Evolutionary conservation across 2,113 vertebrate species (phyloP), one percentile per base, ranked within the genome.

Genomic region (Plecotus auritus): DNA sequence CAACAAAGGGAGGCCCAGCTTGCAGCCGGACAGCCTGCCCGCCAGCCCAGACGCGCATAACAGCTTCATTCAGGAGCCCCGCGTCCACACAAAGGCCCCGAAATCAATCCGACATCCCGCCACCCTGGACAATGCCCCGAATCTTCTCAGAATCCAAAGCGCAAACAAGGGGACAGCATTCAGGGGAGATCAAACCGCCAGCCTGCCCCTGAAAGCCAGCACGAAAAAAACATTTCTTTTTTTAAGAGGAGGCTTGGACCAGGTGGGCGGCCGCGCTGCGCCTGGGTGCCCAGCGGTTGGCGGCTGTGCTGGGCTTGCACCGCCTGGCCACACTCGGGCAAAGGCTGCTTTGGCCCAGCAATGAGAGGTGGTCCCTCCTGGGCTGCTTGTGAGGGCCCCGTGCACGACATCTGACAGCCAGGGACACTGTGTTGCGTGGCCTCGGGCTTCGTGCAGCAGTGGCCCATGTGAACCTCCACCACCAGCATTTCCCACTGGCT

Each of bases 1-100:
- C 98, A 99, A 99, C 98, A 99, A 99, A 99, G 98, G 98, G 98
- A 98, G 97, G 98, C 98, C 98, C 98, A 98, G 98, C 98, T 99
- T 99, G 98, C 98, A 98, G 98, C 98, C 98, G 98, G 99, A 98
- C 98, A 98, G 99, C 98, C 98, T 95, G 98, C 98, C 98, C 98
- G 98, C 97, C 97, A 98, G 98, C 98, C 98, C 97, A 98, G 98
- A 99, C 98, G 97, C 97, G 97, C 98, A 98, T 98, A 98, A 99
- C 98, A 98, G 98, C 99, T 99, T 99, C 98, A 99, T 99, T 99
- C 98, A 98, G 98, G 97, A 97, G 98, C 98, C 97, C 73, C 10
- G 98, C 98, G 97, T 97, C 98, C 96, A 98, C 98, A 99, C 98
- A 99, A 99, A 98, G 98, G 98, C 98, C 97, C 97, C 96, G 98